Evolutionary conservation across 2,888 invertebrate species (phyloP).

Genomic region (Melieria crassipennis): DNA sequence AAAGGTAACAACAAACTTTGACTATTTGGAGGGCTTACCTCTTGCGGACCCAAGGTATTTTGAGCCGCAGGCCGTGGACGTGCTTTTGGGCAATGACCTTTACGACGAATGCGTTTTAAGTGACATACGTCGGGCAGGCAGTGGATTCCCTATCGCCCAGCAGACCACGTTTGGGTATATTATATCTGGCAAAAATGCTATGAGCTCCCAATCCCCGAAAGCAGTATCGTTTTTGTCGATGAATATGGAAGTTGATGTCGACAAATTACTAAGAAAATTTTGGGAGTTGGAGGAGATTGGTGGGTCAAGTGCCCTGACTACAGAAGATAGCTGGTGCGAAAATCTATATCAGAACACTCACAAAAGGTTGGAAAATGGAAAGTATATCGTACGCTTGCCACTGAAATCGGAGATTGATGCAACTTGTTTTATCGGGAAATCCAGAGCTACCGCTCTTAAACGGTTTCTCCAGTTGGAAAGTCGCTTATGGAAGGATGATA

Average conservation of each 20-base stretch:
- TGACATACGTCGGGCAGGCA: conserved; percentile 10
- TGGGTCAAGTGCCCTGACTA: not conserved
- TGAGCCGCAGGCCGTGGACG: conserved; percentile 24
- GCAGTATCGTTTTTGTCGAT: conserved; percentile 10
- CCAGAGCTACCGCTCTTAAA: conserved; percentile 20
- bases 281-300: conserved; percentile 19
- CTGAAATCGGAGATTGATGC: conserved; percentile 16
- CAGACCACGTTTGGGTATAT: conserved; percentile 34
- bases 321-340: conserved; percentile 21
- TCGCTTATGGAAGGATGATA: not conserved
- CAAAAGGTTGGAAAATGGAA: conserved; percentile 8
- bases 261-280: conserved; percentile 19
- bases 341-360: conserved; percentile 20
- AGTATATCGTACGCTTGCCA: conserved; percentile 25
- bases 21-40: conserved; percentile 1
- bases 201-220: not conserved
- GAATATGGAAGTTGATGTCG: conserved; percentile 8
- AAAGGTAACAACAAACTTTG: not conserved
- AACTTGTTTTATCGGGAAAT: conserved; percentile 14
- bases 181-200: conserved; percentile 20
- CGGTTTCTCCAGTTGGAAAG: conserved; percentile 15
- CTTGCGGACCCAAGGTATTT: conserved; percentile 29
- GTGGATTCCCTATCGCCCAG: conserved; percentile 23
- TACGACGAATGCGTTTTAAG: conserved; percentile 20
- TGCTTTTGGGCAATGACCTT: conserved; percentile 29